Evolutionary conservation across 2,797 vertebrate genomes (phyloP).

Genomic region (Dallia pectoralis): DNA sequence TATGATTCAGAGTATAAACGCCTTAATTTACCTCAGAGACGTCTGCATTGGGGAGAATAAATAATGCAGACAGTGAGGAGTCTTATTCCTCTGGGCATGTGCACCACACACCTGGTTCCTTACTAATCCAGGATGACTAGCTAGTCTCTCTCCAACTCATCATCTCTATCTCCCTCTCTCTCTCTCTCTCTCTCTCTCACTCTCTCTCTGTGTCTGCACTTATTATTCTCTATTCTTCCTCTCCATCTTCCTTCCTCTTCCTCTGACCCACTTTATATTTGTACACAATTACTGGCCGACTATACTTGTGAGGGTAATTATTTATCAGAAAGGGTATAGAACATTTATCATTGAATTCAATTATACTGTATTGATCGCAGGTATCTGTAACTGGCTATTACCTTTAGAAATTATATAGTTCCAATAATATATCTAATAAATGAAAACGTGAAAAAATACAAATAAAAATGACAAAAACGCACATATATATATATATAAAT

Average conservation of each 20-base stretch:
- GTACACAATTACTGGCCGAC: no score
- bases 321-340: not conserved
- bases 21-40: constrained; percentile 21
- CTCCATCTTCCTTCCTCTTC: not conserved
- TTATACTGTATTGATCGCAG: not conserved
- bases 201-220: not conserved
- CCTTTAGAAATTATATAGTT: not conserved
- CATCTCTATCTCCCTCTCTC: not conserved
- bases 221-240: not conserved
- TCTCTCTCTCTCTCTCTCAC: not conserved
- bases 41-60: constrained; percentile 42
- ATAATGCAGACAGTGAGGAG: constrained; percentile 56
- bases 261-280: not conserved
- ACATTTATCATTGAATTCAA: not conserved
- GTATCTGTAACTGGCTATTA: not conserved
- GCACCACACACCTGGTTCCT: constrained; percentile 38
- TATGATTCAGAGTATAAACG: constrained; percentile 15
- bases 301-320: not conserved
- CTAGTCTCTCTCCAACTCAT: no score
- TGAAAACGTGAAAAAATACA: no score
- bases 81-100: constrained; percentile 33
- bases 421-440: no score
- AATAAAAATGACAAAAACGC: no score
- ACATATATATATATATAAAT: no score
- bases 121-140: constrained; percentile 4